Evolutionary conservation across 92 coral and sea anemone species (phyloP).

Genomic region (Zoanthus sansibaricus): DNA sequence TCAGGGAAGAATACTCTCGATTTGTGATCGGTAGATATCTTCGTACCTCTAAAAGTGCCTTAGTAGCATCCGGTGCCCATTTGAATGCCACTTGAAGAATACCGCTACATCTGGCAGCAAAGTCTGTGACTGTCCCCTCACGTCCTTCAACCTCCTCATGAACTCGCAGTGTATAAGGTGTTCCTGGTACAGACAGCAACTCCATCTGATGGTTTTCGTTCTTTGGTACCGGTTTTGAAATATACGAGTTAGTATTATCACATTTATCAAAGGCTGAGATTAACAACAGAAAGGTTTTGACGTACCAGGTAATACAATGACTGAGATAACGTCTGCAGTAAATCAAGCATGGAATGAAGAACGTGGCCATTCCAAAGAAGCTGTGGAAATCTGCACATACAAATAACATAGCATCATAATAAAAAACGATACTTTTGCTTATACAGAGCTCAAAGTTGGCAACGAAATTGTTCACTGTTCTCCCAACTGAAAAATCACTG

Average conservation of each 20-base stretch:
- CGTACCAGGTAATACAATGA: conserved; percentile 90
- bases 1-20: no score
- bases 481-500: no score
- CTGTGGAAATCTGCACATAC: conserved; percentile 85
- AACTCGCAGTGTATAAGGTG: conserved; percentile 81
- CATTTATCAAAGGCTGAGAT: not conserved
- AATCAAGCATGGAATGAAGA: conserved; percentile 92
- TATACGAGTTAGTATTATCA: not conserved
- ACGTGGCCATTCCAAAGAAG: conserved; percentile 95
- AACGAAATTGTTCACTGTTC: no score
- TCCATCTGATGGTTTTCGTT: conserved; percentile 90
- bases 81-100: conserved; percentile 94
- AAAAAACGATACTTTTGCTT: no score
- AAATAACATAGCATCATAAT: no score
- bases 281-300: not conserved
- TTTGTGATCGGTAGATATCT: not conserved
- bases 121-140: conserved; percentile 95
- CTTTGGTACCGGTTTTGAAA: conserved; percentile 30
- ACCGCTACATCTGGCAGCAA: conserved; percentile 97
- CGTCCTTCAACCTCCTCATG: conserved; percentile 96
- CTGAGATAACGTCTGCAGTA: conserved; percentile 88
- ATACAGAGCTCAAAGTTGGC: no score
- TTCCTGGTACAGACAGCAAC: conserved; percentile 76
- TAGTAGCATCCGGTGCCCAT: conserved; percentile 98
- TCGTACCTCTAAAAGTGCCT: conserved; percentile 91